Evolutionary conservation across 1,140 invertebrate genomes (phyloP).

Genomic region (Heliconius eleuchia): DNA sequence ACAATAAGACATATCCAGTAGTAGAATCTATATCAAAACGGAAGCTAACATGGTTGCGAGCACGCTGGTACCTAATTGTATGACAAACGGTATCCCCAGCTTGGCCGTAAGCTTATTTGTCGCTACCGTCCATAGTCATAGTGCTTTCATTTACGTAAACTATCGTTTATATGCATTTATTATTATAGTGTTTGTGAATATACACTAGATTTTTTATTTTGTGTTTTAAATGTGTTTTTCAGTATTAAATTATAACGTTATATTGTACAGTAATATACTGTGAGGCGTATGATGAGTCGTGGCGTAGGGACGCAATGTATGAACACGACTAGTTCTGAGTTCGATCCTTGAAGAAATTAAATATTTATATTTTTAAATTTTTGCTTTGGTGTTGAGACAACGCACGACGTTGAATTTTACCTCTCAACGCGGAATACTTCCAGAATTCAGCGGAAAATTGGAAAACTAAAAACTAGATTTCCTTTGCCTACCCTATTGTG

Average conservation of each 20-base stretch:
- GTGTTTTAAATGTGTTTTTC: not conserved
- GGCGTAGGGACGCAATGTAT: too few relatives aligned
- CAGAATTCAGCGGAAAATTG: too few relatives aligned
- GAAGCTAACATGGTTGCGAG: constrained; percentile 49
- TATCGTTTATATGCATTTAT: constrained; percentile 16
- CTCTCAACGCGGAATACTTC: too few relatives aligned
- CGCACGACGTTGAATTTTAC: too few relatives aligned
- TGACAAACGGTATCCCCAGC: constrained; percentile 55
- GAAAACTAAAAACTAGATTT: too few relatives aligned
- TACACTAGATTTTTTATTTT: not conserved
- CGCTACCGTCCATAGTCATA: constrained; percentile 22
- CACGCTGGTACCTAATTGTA: constrained; percentile 52
- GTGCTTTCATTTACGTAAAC: constrained; percentile 27
- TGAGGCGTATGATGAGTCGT: too few relatives aligned
- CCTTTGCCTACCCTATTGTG: too few relatives aligned
- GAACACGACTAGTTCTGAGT: too few relatives aligned
- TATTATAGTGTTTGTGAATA: not conserved
- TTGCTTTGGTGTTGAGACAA: too few relatives aligned
- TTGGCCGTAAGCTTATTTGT: constrained; percentile 37
- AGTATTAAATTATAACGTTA: not conserved
- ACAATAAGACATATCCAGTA: constrained; percentile 9
- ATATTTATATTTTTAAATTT: too few relatives aligned
- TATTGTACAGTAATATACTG: too few relatives aligned
- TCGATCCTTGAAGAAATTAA: too few relatives aligned
- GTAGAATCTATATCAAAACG: constrained; percentile 15